Percentiles rank a stretch among this genome's conserved stretches.
These are phyloP conservation scores for Chromobotia macracanthus DNA, from an alignment of 2,797 vertebrate genomes.

Conservation along the genomic window DNA sequence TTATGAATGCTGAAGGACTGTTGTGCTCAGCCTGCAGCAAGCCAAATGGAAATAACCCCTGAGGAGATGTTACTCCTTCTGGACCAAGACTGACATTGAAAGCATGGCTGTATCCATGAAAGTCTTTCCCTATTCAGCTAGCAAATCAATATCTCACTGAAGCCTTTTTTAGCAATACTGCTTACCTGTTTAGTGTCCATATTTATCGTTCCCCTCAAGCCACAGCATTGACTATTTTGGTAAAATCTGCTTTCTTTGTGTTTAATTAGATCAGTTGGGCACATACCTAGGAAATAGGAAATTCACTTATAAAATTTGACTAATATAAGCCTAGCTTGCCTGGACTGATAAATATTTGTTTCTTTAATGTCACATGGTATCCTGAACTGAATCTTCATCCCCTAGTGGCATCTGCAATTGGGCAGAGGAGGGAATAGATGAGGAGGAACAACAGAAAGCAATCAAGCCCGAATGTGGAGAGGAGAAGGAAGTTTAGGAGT, in stretches of 20 bases:
- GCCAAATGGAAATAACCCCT: slow-evolving; percentile 29
- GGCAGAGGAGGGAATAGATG: background rate
- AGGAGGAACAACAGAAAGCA: background rate
- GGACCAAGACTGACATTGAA: slow-evolving; percentile 11
- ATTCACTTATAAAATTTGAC: background rate
- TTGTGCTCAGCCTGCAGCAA: slow-evolving; percentile 4
- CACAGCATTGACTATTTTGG: background rate
- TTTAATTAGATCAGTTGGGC: background rate
- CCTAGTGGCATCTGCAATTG: background rate
- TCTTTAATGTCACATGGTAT: background rate
- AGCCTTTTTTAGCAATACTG: background rate
- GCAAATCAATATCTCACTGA: background rate
- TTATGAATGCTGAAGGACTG: slow-evolving; percentile 5
- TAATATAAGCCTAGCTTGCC: background rate
- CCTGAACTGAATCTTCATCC: background rate
- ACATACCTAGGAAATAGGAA: background rate
- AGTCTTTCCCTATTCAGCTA: background rate
- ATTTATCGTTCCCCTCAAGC: background rate
- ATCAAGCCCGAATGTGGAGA: background rate
- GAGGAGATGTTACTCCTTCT: slow-evolving; percentile 18
- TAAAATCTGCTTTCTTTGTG: background rate
- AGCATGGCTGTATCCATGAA: background rate
- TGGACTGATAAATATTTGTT: background rate
- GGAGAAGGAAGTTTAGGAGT: slow-evolving; percentile 13
- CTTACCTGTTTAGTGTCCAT: slow-evolving; percentile 5